Conservation (phyloP, 2,888 invertebrate species). For the Xiphydria camelus region DNA sequence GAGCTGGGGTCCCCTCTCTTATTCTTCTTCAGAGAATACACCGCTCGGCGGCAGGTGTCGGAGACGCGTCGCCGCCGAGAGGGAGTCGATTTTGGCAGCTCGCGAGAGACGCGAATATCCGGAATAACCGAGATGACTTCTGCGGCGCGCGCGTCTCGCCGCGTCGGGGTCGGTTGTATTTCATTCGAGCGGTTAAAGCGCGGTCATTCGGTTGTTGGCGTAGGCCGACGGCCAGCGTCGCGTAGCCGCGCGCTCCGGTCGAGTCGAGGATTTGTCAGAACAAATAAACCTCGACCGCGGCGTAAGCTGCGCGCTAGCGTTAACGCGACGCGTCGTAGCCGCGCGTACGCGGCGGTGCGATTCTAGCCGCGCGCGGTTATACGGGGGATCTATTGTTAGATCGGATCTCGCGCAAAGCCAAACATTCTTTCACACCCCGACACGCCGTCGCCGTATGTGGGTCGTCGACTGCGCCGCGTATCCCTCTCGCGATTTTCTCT, state of each 20-base stretch:
- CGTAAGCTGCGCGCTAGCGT: neutral
- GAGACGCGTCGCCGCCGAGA: no score
- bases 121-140: no score
- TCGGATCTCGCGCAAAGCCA: slow-evolving; percentile 34
- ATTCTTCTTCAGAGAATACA: no score
- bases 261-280: slow-evolving; percentile 24
- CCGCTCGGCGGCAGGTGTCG: no score
- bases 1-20: no score
- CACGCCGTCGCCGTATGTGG: slow-evolving; percentile 40
- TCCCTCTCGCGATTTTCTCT: no score
- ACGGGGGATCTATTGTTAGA: slow-evolving; percentile 37
- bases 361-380: slow-evolving; percentile 7
- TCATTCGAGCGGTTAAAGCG: no score
- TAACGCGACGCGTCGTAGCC: neutral
- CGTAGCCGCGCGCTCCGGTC: neutral
- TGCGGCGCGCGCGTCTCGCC: no score
- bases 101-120: no score
- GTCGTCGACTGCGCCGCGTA: slow-evolving; percentile 33
- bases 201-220: slow-evolving; percentile 17
- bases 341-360: slow-evolving; percentile 4
- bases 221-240: slow-evolving; percentile 6
- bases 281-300: slow-evolving; percentile 21
- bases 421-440: slow-evolving; percentile 35
- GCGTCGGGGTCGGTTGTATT: no score
- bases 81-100: no score